These are phyloP conservation scores for Psittacula echo DNA, from an alignment of 2,797 vertebrate genomes.

Conservation along the genomic window DNA sequence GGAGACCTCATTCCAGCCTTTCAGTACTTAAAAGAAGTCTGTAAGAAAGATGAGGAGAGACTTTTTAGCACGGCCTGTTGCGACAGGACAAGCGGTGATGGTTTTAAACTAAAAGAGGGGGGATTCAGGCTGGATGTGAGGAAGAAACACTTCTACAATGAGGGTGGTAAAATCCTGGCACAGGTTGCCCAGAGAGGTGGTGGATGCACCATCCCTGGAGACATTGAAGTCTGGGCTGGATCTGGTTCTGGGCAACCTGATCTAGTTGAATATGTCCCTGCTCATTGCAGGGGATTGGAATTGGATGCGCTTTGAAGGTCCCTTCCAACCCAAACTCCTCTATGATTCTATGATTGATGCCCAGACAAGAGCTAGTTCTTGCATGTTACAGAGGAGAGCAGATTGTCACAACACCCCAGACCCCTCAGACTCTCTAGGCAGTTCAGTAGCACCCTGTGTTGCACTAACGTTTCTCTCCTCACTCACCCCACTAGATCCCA, in stretches of 20 bases:
- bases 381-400: background rate
- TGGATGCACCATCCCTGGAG: background rate
- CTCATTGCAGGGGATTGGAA: background rate
- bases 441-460: background rate
- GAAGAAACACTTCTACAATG: background rate
- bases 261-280: background rate
- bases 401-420: background rate
- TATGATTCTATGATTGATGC: background rate
- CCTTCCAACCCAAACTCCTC: background rate
- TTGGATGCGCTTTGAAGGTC: background rate
- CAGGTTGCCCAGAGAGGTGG: background rate
- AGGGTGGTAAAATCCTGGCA: background rate
- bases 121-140: background rate
- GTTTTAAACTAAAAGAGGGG: background rate
- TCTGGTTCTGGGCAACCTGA: background rate
- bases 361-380: background rate
- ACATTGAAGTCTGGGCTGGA: background rate
- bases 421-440: background rate
- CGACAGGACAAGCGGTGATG: background rate
- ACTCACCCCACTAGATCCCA: slow-evolving; percentile 81
- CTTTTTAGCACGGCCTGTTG: background rate
- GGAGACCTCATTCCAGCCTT: background rate
- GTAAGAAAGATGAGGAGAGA: background rate
- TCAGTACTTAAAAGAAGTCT: background rate
- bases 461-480: slow-evolving; percentile 14